Percentiles rank a stretch among this genome's conserved stretches.
Evolutionary conservation across 2,797 vertebrate species (phyloP).

Genomic region (Synanceia verrucosa): DNA sequence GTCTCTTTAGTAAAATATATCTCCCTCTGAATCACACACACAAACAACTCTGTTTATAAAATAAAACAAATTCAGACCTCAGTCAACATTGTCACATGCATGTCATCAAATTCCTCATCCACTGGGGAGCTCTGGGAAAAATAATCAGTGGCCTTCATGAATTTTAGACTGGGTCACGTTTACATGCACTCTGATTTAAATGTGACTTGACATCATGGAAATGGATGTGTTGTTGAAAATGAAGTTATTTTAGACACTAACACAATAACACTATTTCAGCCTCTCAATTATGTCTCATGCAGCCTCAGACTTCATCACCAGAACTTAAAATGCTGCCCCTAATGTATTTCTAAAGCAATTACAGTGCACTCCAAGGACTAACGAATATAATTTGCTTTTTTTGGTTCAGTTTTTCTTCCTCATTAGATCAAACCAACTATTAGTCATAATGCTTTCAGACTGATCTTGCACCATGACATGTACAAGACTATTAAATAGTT

Average conservation of each 20-base stretch:
- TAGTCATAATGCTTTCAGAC: constrained; percentile 64
- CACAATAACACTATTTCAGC: constrained; percentile 63
- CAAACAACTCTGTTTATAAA: background rate
- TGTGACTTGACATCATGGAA: constrained; percentile 55
- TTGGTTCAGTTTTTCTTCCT: constrained; percentile 48
- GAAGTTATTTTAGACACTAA: constrained; percentile 48
- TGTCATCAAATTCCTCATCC: background rate
- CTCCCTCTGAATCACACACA: background rate
- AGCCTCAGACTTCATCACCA: constrained; percentile 65
- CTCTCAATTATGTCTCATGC: constrained; percentile 63
- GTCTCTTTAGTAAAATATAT: background rate
- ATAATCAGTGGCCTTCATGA: background rate
- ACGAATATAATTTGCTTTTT: constrained; percentile 70
- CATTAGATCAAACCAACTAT: constrained; percentile 65
- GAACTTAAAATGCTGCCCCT: constrained; percentile 65
- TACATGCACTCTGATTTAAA: constrained; percentile 53
- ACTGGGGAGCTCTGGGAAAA: background rate
- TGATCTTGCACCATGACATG: constrained; percentile 46
- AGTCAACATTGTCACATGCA: background rate
- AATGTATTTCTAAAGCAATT: constrained; percentile 78
- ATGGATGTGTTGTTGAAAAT: constrained; percentile 61
- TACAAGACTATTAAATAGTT: constrained; percentile 35
- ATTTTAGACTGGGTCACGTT: constrained; percentile 31
- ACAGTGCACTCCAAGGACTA: constrained; percentile 59
- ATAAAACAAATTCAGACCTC: background rate